phyloP scores from a whole-genome alignment of 2,888 invertebrate species.

The Lamellibrachia columna region DNA sequence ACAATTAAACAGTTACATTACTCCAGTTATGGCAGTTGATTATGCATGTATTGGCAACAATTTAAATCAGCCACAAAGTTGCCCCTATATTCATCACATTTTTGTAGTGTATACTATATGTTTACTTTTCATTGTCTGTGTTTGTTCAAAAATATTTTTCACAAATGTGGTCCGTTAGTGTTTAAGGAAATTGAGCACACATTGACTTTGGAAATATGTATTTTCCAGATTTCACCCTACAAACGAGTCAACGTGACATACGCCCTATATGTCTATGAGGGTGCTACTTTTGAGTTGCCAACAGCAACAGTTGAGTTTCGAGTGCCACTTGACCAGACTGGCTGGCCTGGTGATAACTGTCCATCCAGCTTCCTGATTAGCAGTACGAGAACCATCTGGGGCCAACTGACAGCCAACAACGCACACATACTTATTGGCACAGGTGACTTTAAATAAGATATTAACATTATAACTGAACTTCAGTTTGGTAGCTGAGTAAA shows the following conservation, averaged over 20 bases:
- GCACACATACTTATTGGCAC: constrained; percentile 45
- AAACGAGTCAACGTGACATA: constrained; percentile 48
- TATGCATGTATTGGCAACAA: not conserved
- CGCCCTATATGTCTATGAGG: constrained; percentile 47
- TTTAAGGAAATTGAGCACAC: not conserved
- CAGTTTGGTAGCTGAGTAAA: not conserved
- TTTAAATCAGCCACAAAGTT: too few species aligned
- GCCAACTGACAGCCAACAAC: constrained; percentile 43
- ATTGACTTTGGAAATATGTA: not conserved
- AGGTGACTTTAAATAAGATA: constrained; percentile 38
- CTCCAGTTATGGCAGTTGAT: not conserved
- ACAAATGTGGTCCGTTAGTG: not conserved
- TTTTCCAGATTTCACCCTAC: constrained; percentile 43
- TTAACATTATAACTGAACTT: not conserved
- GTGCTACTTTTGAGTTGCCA: constrained; percentile 47
- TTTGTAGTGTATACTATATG: not conserved
- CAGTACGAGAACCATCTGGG: constrained; percentile 44
- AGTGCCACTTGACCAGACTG: constrained; percentile 29
- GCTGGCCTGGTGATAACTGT: not conserved
- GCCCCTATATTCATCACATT: not conserved
- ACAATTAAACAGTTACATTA: too few species aligned
- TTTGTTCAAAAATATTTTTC: not conserved
- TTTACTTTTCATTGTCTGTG: not conserved
- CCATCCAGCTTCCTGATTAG: constrained; percentile 25
- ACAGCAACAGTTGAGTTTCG: constrained; percentile 48